Percentiles rank a stretch among this genome's conserved stretches.
Evolutionary conservation across 2,797 vertebrate genomes (phyloP).

Genomic region (Sebastes elongatus): DNA sequence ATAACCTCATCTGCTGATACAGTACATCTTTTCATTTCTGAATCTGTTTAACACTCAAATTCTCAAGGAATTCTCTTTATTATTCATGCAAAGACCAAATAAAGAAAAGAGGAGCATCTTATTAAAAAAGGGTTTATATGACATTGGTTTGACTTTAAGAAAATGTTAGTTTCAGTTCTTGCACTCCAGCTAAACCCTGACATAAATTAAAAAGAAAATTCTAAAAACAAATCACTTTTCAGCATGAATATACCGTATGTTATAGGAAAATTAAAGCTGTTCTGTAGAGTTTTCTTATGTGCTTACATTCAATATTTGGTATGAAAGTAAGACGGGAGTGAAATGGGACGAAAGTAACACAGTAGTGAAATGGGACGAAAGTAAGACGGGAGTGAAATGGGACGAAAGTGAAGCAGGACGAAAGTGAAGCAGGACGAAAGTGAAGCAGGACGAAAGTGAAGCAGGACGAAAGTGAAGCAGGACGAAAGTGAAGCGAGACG

Average conservation of each 20-base stretch:
- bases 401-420: too few relatives aligned
- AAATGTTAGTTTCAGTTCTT: too few relatives aligned
- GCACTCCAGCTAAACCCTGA: too few relatives aligned
- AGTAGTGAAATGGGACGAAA: too few relatives aligned
- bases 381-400: too few relatives aligned
- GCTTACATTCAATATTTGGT: background rate
- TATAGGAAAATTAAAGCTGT: too few relatives aligned
- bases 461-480: accelerated
- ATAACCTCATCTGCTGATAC: background rate
- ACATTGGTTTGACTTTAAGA: background rate
- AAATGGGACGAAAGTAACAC: too few relatives aligned
- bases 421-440: too few relatives aligned
- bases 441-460: accelerated
- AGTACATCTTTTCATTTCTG: background rate
- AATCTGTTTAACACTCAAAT: background rate
- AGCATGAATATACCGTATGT: too few relatives aligned
- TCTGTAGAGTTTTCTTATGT: background rate
- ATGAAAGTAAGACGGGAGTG: too few relatives aligned
- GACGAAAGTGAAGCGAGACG: accelerated
- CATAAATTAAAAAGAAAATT: too few relatives aligned
- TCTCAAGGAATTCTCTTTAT: background rate
- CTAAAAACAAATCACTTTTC: too few relatives aligned
- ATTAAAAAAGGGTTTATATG: background rate
- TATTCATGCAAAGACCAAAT: background rate
- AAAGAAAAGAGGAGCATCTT: background rate